phyloP scores from a whole-genome alignment of 2,797 vertebrate genomes.

The Potorous gilbertii region DNA sequence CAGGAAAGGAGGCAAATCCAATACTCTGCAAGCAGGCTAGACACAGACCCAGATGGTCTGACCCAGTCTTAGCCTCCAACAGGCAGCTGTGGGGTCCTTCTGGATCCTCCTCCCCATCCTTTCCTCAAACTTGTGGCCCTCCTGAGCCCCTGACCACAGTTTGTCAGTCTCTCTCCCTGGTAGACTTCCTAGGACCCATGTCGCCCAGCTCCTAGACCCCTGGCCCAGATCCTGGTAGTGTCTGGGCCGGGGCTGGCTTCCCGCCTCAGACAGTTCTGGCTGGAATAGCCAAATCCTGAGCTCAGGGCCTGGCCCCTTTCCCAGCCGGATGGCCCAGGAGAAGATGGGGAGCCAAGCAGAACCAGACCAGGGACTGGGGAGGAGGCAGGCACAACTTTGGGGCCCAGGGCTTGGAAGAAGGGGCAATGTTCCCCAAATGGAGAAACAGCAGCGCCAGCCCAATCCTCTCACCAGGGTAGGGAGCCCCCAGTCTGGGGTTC shows the following conservation, averaged over 20 bases:
- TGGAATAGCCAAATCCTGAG: conserved; percentile 80
- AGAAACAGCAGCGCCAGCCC: background rate
- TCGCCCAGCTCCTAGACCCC: background rate
- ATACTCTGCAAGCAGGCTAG: background rate
- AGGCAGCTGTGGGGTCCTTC: background rate
- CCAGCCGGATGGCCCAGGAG: conserved; percentile 75
- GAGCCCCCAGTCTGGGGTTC: conserved; percentile 21
- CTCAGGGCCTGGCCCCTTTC: conserved; percentile 81
- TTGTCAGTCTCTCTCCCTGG: background rate
- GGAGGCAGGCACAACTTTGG: conserved; percentile 66
- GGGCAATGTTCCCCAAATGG: background rate
- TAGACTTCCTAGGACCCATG: background rate
- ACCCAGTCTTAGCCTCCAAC: background rate
- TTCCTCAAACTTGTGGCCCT: background rate
- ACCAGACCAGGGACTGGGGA: background rate
- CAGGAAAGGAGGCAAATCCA: background rate
- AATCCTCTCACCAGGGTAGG: conserved; percentile 38
- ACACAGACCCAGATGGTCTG: background rate
- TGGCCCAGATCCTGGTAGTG: conserved; percentile 15
- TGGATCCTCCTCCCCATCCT: too few species aligned
- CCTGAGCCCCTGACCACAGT: too few species aligned
- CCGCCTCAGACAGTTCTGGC: conserved; percentile 76
- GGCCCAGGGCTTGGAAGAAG: conserved; percentile 62
- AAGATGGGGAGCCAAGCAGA: background rate
- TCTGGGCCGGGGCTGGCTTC: conserved; percentile 71